Base-by-base conservation (phyloP, 1,140 invertebrate genomes). In the Drosophila asahinai region DNA sequence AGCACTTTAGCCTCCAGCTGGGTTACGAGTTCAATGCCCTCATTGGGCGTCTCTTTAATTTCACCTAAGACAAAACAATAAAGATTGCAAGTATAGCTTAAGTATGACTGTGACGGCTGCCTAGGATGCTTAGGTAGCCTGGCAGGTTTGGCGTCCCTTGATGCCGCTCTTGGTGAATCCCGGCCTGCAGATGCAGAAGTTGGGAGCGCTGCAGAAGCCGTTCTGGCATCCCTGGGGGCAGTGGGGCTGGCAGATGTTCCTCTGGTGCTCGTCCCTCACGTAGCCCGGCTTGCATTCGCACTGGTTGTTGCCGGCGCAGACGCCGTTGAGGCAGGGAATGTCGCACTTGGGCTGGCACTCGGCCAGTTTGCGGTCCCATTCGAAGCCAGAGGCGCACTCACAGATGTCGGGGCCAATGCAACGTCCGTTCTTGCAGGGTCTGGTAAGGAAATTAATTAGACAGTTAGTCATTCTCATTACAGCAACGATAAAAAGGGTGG, bases 91-190 rank as follows among this genome's bases (percentile, higher is more conserved):
- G 38, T 3, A 4, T 14, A 19, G 17, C 38, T 19, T 17, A 38
- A 27, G 30, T 33, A 14, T 12, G 11, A 25, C 8, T 8, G 12
- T 5, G 19, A 22, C 19, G 2, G 19, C 19, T 22, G 27, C 51
- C 17, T 40, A 12, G 14, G 15, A 19, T 33, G 17, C 17, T 42
- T 43, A 90, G 25, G 79, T 47, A 8, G 92, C 92, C 8, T 96
- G 91, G 80, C 96, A 96, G 15, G 89, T 93, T 52, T 95, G 94
- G 25, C 94, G 94, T 1, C 95, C 95, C 87, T 96, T 96, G 2
- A 95, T 94, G 52, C 95, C 95, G 77, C 95, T 95, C 79, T 96
- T 95, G 60, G 94, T 92, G 81, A 93, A 96, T 15, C 95, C 95
- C 1, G 92, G 91, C 63, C 94, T 93, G 74, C 95, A 95, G 33